Conservation (phyloP, 2,888 invertebrate genomes). For the Galerucella nymphaeae region DNA sequence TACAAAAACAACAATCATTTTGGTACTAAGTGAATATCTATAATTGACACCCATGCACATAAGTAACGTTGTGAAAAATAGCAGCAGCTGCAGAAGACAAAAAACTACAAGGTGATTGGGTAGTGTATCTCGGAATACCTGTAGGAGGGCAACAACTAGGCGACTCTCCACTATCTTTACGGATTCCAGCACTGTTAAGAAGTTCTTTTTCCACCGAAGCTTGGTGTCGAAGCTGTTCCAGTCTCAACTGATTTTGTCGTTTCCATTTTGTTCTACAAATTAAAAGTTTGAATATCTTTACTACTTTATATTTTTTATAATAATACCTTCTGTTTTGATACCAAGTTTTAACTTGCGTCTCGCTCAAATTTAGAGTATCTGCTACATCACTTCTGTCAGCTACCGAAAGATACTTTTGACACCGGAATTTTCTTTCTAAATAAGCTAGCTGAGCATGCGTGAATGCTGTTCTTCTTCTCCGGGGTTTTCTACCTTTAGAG, state of each 20-base stretch:
- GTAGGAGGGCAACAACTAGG: constrained; percentile 61
- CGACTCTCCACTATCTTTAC: constrained; percentile 52
- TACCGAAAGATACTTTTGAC: constrained; percentile 93
- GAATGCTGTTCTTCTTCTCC: constrained; percentile 89
- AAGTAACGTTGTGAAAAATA: constrained; percentile 79
- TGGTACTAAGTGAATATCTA: constrained; percentile 59
- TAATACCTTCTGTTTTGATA: constrained; percentile 86
- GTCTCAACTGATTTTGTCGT: constrained; percentile 85
- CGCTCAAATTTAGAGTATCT: constrained; percentile 87
- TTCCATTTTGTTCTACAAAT: constrained; percentile 86
- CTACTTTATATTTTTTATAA: neutral
- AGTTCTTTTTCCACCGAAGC: constrained; percentile 80
- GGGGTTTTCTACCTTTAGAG: constrained; percentile 78
- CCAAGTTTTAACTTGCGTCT: constrained; percentile 97
- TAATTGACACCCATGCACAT: constrained; percentile 78
- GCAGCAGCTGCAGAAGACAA: constrained; percentile 78
- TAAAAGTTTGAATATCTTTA: neutral
- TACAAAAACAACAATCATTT: neutral
- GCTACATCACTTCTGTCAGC: constrained; percentile 94
- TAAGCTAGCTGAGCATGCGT: constrained; percentile 94
- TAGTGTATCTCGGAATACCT: constrained; percentile 56
- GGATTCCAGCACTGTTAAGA: constrained; percentile 59
- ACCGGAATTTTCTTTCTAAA: constrained; percentile 90
- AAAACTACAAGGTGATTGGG: constrained; percentile 70
- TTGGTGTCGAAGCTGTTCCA: constrained; percentile 88